Evolutionary conservation across 2,797 vertebrate species (phyloP).

Genomic region (Protonibea diacanthus): DNA sequence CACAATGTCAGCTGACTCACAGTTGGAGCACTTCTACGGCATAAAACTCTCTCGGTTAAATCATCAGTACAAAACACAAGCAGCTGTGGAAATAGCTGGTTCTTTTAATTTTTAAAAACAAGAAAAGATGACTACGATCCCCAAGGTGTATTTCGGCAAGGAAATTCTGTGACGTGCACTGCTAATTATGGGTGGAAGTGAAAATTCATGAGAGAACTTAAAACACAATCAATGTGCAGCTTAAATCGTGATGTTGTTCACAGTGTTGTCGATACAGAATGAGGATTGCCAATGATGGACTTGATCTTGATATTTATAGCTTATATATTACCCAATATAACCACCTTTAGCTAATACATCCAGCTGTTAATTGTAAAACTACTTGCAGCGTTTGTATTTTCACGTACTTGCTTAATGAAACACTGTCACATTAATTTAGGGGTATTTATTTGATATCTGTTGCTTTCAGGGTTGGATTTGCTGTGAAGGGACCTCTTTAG

Average conservation of each 20-base stretch:
- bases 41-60: neutral
- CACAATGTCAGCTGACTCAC: neutral
- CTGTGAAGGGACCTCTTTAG: neutral
- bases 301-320: neutral
- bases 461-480: neutral
- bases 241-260: neutral
- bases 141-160: neutral
- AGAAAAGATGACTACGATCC: neutral
- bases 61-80: neutral
- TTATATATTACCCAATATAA: no score
- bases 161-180: neutral
- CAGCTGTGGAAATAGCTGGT: neutral
- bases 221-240: no score
- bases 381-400: neutral
- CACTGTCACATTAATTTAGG: no score
- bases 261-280: neutral
- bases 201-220: neutral
- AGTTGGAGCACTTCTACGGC: neutral
- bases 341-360: neutral
- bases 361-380: no score
- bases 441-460: neutral
- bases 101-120: neutral
- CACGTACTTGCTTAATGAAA: no score
- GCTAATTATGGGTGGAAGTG: neutral
- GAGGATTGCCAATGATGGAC: neutral